These are phyloP conservation scores for Mystacornis crossleyi DNA, from an alignment of 2,113 vertebrate species.

Conservation along the genomic window DNA sequence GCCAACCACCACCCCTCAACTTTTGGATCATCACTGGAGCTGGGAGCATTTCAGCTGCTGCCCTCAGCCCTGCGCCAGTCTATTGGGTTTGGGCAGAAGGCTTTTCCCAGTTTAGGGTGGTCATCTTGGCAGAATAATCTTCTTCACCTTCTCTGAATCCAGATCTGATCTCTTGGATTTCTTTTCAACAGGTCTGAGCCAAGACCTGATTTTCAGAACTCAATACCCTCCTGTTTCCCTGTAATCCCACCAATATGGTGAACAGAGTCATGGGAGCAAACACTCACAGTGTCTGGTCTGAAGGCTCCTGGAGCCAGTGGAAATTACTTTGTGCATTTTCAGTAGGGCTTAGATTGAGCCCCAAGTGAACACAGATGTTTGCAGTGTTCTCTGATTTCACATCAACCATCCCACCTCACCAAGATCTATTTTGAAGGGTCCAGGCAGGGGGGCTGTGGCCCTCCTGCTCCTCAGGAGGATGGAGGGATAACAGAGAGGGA, in stretches of 20 bases:
- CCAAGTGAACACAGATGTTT: constrained; percentile 4
- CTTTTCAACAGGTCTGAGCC: not conserved
- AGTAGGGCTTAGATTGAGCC: not conserved
- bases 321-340: constrained; percentile 19
- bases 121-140: not conserved
- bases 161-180: not conserved
- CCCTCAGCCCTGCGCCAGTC: not conserved
- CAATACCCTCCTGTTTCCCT: not conserved
- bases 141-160: not conserved
- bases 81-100: not conserved
- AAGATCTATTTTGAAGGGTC: not conserved
- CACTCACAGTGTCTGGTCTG: not conserved
- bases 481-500: not conserved
- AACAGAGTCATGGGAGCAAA: not conserved
- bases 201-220: not conserved
- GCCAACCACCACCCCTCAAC: not conserved
- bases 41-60: not conserved
- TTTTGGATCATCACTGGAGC: not conserved
- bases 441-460: not conserved
- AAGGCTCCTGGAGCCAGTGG: not conserved
- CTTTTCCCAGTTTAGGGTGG: not conserved
- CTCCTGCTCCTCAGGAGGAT: not conserved
- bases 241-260: constrained; percentile 1
- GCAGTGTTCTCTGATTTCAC: constrained; percentile 18
- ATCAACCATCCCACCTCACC: not conserved